Conservation (phyloP, 1,140 invertebrate species). For the Aphidius gifuensis region DNA sequence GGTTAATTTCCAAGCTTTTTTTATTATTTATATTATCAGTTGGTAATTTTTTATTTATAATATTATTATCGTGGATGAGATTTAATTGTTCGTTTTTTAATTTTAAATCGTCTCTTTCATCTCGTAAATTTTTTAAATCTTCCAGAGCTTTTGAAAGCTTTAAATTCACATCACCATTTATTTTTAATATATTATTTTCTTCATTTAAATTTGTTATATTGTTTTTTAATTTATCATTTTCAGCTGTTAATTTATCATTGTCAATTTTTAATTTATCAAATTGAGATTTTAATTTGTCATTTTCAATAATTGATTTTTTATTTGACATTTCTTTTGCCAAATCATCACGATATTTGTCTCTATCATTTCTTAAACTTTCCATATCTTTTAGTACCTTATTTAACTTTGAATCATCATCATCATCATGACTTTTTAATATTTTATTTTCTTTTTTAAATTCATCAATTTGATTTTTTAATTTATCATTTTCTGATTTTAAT, state of each 20-base stretch:
- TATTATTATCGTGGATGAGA: too few relatives aligned
- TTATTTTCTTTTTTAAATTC: constrained; percentile 15
- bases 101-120: constrained; percentile 8
- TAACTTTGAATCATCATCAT: constrained; percentile 13
- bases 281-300: constrained; percentile 4
- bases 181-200: constrained; percentile 9
- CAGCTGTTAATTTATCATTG: constrained; percentile 9
- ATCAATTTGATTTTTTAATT: constrained; percentile 19
- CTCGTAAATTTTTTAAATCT: constrained; percentile 1
- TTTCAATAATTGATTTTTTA: constrained; percentile 18
- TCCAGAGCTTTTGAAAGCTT: constrained; percentile 19
- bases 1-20: not conserved
- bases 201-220: constrained; percentile 12
- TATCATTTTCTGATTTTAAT: constrained; percentile 10
- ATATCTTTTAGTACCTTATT: constrained; percentile 17
- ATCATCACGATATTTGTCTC: not conserved
- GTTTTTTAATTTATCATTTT: constrained; percentile 19
- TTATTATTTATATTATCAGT: not conserved
- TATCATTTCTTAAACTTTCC: not conserved
- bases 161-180: constrained; percentile 1
- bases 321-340: too few relatives aligned
- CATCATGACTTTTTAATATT: not conserved
- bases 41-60: too few relatives aligned
- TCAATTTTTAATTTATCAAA: constrained; percentile 21
- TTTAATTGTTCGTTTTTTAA: not conserved